Conservation (phyloP, 2,797 vertebrate genomes). For the Enteromius mattozi region DNA sequence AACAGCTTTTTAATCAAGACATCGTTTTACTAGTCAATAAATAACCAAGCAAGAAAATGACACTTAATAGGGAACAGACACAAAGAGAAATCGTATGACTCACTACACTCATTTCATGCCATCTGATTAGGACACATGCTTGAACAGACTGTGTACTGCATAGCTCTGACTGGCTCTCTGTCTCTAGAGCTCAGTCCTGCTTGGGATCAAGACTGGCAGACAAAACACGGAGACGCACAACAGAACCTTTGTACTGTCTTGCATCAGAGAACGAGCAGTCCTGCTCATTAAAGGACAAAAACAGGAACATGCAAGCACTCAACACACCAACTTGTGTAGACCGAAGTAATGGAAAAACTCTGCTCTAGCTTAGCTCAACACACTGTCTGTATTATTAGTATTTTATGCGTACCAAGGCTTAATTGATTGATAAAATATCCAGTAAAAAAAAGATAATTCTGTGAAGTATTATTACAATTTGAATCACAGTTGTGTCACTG, state of each 20-base stretch:
- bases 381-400: background rate
- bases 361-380: background rate
- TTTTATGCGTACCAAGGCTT: background rate
- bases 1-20: conserved; percentile 13
- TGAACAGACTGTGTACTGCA: conserved; percentile 28
- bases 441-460: background rate
- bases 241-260: conserved; percentile 43
- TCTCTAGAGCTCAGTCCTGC: conserved; percentile 20
- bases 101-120: conserved; percentile 16
- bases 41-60: background rate
- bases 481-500: background rate
- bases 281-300: conserved; percentile 38
- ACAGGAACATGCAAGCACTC: conserved; percentile 34
- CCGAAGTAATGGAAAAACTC: background rate
- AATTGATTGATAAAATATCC: background rate
- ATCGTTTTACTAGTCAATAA: background rate
- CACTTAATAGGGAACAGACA: conserved; percentile 3
- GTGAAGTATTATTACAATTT: too few species aligned
- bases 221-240: conserved; percentile 39
- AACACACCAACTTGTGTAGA: conserved; percentile 15
- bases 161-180: conserved; percentile 29
- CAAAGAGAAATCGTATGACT: conserved; percentile 22
- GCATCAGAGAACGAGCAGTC: conserved; percentile 18
- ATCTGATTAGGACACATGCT: conserved; percentile 27
- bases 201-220: conserved; percentile 27